Conservation (phyloP, 2,888 invertebrate species). For the Arge pagana region DNA sequence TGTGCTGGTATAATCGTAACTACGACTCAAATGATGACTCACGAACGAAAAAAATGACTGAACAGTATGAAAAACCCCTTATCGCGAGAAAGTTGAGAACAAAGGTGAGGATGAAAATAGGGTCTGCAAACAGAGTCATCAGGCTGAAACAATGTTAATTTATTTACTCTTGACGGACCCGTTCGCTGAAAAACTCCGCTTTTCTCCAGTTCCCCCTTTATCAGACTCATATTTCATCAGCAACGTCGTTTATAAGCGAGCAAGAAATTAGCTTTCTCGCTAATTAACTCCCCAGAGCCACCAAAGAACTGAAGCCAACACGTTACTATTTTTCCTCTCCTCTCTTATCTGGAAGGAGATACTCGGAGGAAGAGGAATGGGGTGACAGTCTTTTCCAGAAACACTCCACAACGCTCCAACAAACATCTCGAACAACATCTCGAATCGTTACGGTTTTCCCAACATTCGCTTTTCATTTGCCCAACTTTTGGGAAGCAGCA, state of each 20-base stretch:
- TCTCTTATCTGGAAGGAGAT: neutral
- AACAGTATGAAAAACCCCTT: too few species aligned
- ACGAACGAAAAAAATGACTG: neutral
- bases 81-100: neutral
- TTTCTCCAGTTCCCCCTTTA: slow-evolving; percentile 48
- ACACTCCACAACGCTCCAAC: too few species aligned
- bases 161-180: slow-evolving; percentile 45
- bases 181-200: slow-evolving; percentile 46
- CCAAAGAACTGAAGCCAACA: slow-evolving; percentile 52
- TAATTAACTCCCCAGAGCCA: slow-evolving; percentile 54
- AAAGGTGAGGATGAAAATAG: neutral
- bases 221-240: slow-evolving; percentile 56
- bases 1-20: slow-evolving; percentile 13
- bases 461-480: too few species aligned
- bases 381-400: too few species aligned
- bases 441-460: too few species aligned
- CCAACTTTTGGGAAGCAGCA: too few species aligned
- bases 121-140: slow-evolving; percentile 30
- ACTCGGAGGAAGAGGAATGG: too few species aligned
- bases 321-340: slow-evolving; percentile 30
- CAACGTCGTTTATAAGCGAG: slow-evolving; percentile 51
- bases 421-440: too few species aligned
- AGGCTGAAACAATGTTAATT: slow-evolving; percentile 48
- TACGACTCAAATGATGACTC: neutral
- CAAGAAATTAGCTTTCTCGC: slow-evolving; percentile 56